Evolutionary conservation across 2,888 invertebrate species (phyloP).

Genomic region (Drosophila seclusa): DNA sequence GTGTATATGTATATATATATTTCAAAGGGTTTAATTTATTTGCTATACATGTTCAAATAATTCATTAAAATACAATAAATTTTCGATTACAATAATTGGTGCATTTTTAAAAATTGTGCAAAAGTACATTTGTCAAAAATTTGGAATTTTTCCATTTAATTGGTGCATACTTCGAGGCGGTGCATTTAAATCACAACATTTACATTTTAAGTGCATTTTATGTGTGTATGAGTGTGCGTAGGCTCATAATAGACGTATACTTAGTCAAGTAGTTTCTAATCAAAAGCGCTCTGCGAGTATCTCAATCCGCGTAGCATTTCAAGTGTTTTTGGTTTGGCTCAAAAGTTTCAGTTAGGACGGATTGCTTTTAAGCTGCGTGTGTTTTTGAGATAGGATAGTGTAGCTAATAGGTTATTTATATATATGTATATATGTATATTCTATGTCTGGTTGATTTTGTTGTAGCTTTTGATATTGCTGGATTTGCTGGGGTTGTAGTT

Average conservation of each 20-base stretch:
- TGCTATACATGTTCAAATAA: constrained; percentile 52
- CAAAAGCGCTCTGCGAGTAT: constrained; percentile 33
- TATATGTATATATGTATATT: not conserved
- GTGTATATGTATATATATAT: constrained; percentile 10
- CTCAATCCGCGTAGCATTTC: constrained; percentile 48
- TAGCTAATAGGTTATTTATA: constrained; percentile 37
- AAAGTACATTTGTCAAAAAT: constrained; percentile 75
- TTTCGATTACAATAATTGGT: constrained; percentile 59
- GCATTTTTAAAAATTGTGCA: constrained; percentile 74
- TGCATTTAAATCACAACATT: constrained; percentile 79
- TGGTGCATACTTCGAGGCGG: constrained; percentile 79
- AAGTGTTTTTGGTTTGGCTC: constrained; percentile 56
- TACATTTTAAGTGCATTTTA: constrained; percentile 74
- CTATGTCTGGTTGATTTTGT: constrained; percentile 11
- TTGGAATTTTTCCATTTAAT: constrained; percentile 27
- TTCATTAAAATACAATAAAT: constrained; percentile 57
- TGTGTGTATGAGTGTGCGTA: constrained; percentile 23
- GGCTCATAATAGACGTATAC: constrained; percentile 38
- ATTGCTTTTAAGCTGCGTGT: constrained; percentile 74
- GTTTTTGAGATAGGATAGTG: constrained; percentile 50
- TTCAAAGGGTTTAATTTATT: constrained; percentile 33
- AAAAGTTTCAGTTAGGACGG: constrained; percentile 77
- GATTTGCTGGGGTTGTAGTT: constrained; percentile 11
- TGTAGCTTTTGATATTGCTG: constrained; percentile 22
- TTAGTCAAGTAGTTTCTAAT: constrained; percentile 29